These are phyloP conservation scores for Tyrophagus putrescentiae DNA, from an alignment of 1,140 invertebrate species.

Conservation along the genomic window DNA sequence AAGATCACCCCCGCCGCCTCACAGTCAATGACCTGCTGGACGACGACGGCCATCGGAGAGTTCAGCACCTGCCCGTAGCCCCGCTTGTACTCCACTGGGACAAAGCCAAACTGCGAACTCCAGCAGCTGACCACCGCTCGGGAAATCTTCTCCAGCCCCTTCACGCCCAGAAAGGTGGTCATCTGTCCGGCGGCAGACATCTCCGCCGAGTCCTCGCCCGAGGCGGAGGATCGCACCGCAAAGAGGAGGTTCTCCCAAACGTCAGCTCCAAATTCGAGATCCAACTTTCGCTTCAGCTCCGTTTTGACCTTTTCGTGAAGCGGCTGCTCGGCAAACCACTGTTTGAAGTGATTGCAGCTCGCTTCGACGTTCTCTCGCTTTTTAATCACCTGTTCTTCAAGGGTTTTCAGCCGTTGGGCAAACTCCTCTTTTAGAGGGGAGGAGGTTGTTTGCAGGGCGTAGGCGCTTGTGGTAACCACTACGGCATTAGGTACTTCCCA, in stretches of 20 bases:
- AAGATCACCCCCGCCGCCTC: constrained; percentile 64
- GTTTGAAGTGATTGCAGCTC: neutral
- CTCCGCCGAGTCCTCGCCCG: constrained; percentile 56
- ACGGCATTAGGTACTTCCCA: constrained; percentile 41
- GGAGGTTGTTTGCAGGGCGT: neutral
- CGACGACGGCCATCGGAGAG: constrained; percentile 56
- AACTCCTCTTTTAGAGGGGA: neutral
- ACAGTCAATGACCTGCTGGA: constrained; percentile 57
- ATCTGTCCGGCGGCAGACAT: constrained; percentile 69
- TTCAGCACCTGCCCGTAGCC: constrained; percentile 47
- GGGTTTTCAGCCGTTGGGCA: neutral
- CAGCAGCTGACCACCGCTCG: constrained; percentile 52
- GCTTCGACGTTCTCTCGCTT: neutral
- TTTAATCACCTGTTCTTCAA: neutral
- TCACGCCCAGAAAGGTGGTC: constrained; percentile 52
- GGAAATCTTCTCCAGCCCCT: constrained; percentile 36
- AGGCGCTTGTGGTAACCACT: constrained; percentile 43
- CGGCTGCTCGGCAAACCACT: neutral
- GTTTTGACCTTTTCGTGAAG: neutral
- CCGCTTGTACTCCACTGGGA: constrained; percentile 55
- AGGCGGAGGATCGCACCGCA: constrained; percentile 47
- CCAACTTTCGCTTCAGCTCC: neutral
- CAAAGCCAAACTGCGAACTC: constrained; percentile 57
- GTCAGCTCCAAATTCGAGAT: neutral
- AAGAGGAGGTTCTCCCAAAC: constrained; percentile 26